Conservation (phyloP, 2,888 invertebrate species). For the Capitulum mitella region DNA sequence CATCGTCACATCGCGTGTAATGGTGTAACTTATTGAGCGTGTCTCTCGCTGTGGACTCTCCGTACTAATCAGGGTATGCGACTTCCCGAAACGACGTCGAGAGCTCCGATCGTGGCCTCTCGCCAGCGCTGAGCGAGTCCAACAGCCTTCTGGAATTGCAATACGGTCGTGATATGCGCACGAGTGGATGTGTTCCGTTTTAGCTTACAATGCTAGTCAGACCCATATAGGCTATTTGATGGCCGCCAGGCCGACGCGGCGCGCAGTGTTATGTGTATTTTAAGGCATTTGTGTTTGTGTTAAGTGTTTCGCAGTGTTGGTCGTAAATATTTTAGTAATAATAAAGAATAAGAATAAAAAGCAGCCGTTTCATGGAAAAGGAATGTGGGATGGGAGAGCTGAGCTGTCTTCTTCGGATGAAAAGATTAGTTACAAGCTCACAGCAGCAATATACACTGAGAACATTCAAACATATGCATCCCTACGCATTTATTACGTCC, state of each 20-base stretch:
- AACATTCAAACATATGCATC: no score
- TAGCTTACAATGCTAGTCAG: slow-evolving; percentile 23
- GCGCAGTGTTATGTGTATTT: no score
- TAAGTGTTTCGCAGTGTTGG: not conserved
- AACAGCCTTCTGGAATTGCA: no score
- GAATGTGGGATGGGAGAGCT: no score
- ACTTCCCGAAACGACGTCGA: not conserved
- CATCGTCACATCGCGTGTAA: slow-evolving; percentile 6
- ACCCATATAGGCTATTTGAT: not conserved
- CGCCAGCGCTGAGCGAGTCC: not conserved
- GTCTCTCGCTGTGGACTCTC: not conserved
- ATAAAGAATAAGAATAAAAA: no score
- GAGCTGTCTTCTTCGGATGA: no score
- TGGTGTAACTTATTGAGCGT: not conserved
- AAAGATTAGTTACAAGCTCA: no score
- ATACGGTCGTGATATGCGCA: not conserved
- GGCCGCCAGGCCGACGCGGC: no score
- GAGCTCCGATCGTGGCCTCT: not conserved
- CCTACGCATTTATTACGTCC: no score
- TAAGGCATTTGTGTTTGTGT: not conserved
- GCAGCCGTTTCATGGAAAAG: no score
- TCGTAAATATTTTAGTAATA: slow-evolving; percentile 13
- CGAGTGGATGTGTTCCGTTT: not conserved
- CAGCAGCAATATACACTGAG: no score
- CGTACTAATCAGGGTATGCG: slow-evolving; percentile 18